A percentile compares a stretch with the other conserved stretches of the same genome.
Conservation (phyloP, 2,113 vertebrate genomes). For the Octodon degus region DNA sequence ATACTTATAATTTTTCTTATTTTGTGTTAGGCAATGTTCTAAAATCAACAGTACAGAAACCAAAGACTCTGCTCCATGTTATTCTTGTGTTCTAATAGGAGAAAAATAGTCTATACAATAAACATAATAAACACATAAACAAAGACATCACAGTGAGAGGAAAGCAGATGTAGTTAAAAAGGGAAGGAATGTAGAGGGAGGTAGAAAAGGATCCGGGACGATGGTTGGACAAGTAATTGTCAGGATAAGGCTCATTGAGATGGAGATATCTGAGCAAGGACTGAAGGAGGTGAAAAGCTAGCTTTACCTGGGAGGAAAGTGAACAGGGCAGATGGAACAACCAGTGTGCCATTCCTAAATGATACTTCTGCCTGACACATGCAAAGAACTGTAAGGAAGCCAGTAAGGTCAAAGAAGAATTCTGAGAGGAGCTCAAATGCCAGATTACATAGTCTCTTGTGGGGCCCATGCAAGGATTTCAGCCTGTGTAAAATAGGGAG, state of each 20-base stretch:
- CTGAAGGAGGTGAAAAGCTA: not conserved
- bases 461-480: not conserved
- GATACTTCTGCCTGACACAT: not conserved
- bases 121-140: not conserved
- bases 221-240: not conserved
- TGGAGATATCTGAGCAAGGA: not conserved
- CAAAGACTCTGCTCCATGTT: not conserved
- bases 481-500: not conserved
- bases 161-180: no score
- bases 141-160: no score
- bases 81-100: not conserved
- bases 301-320: not conserved
- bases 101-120: not conserved
- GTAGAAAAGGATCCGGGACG: rapidly evolving
- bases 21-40: not conserved
- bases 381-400: not conserved
- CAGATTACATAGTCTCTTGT: not conserved
- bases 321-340: not conserved
- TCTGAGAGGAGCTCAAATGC: not conserved
- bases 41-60: not conserved
- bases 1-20: not conserved
- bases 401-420: not conserved
- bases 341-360: not conserved
- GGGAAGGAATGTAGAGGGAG: not conserved
- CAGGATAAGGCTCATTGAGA: rapidly evolving